phyloP scores from a whole-genome alignment of 1,140 invertebrate genomes.

The Conus betulinus region DNA sequence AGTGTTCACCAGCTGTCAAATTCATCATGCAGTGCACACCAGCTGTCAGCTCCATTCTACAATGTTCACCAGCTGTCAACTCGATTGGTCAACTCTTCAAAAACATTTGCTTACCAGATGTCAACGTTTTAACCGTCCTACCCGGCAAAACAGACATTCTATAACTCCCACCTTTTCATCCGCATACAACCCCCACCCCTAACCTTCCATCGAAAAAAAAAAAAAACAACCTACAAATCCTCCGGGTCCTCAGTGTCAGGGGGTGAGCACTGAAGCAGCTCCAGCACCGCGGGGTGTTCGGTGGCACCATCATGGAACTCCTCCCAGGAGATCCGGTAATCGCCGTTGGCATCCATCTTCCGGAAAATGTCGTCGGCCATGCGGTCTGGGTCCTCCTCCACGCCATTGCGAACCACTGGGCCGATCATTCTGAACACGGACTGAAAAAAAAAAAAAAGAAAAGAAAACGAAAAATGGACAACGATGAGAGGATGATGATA shows the following conservation, averaged over 20 bases:
- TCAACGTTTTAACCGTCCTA: no score
- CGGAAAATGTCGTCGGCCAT: conserved; percentile 15
- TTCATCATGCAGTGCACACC: neutral
- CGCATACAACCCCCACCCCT: no score
- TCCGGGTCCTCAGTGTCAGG: neutral
- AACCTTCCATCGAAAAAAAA: neutral
- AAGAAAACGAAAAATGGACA: no score
- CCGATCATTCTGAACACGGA: conserved; percentile 35
- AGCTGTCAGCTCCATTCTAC: neutral
- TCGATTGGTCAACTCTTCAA: neutral
- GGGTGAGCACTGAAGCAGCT: conserved; percentile 27
- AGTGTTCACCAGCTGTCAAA: no score
- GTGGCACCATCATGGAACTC: conserved; percentile 28
- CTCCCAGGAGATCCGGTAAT: conserved; percentile 18
- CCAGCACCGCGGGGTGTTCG: neutral
- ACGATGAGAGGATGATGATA: no score
- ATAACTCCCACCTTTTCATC: neutral
- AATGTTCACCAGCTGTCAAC: neutral
- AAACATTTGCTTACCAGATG: no score
- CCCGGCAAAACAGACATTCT: neutral
- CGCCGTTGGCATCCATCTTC: conserved; percentile 24
- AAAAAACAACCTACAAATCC: neutral
- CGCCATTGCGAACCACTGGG: neutral
- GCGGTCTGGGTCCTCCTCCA: neutral
- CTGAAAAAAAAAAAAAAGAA: conserved; percentile 15